Evolutionary conservation across 2,888 invertebrate species (phyloP).

Genomic region (Parnassius glacialis): DNA sequence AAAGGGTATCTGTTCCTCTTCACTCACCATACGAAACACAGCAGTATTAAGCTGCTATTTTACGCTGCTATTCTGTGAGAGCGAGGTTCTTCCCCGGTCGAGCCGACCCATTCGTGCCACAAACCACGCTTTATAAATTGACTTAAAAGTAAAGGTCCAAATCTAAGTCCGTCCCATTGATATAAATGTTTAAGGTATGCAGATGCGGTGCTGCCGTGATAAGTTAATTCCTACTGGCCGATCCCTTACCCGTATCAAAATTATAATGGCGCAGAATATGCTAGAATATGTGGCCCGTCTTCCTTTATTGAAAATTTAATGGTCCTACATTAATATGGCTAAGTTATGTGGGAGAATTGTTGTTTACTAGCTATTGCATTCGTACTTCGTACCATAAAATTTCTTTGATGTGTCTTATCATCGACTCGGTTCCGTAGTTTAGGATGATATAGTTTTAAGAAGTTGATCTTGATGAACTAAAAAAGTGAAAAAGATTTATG

Average conservation of each 20-base stretch:
- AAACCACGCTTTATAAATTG: too few species aligned
- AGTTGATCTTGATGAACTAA: too few species aligned
- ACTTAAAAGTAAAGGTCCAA: conserved; percentile 1
- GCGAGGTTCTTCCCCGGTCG: too few species aligned
- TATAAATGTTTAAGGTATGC: conserved; percentile 78
- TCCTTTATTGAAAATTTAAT: conserved; percentile 70
- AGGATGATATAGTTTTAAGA: too few species aligned
- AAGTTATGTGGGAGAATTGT: conserved; percentile 43
- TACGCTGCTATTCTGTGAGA: too few species aligned
- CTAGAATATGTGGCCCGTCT: conserved; percentile 63
- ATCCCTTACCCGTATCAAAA: conserved; percentile 78
- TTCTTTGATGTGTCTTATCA: too few species aligned
- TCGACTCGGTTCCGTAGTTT: too few species aligned
- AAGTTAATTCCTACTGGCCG: conserved; percentile 77
- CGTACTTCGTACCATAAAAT: neutral
- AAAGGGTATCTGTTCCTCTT: too few species aligned
- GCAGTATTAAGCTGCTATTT: too few species aligned
- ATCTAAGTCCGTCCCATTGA: conserved; percentile 51
- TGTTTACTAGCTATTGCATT: neutral
- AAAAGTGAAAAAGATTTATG: too few species aligned
- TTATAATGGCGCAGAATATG: conserved; percentile 60
- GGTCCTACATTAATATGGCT: conserved; percentile 49
- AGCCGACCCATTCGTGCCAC: too few species aligned
- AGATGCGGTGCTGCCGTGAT: conserved; percentile 73
- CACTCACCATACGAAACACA: too few species aligned